A percentile compares a stretch with the other conserved stretches of the same genome.
Conservation (phyloP, 2,888 invertebrate species). For the Phaonia tiefii region DNA sequence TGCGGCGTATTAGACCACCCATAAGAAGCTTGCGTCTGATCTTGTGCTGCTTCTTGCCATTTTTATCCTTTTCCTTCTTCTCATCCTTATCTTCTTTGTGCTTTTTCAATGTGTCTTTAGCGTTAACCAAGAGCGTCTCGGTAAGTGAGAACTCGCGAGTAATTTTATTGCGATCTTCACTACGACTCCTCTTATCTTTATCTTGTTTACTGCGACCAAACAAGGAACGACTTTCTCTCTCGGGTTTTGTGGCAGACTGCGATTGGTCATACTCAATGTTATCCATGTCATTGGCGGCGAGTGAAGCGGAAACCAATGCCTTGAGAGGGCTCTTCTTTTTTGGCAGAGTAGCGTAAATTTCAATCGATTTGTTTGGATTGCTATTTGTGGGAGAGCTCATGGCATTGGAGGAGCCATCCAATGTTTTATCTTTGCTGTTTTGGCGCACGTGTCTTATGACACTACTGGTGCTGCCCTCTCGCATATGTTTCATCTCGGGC, state of each 20-base stretch:
- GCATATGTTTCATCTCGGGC: conserved; percentile 85
- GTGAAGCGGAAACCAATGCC: conserved; percentile 80
- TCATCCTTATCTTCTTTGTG: conserved; percentile 84
- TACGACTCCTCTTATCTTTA: conserved; percentile 89
- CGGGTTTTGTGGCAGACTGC: conserved; percentile 81
- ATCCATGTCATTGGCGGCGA: conserved; percentile 82
- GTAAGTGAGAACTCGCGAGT: conserved; percentile 87
- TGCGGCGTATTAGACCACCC: conserved; percentile 93
- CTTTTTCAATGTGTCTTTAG: conserved; percentile 82
- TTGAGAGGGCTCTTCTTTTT: conserved; percentile 90
- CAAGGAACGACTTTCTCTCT: conserved; percentile 86
- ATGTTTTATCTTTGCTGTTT: conserved; percentile 85
- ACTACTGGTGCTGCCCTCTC: conserved; percentile 88
- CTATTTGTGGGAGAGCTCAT: conserved; percentile 17
- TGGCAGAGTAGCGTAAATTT: conserved; percentile 94
- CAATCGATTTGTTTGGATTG: conserved; percentile 85
- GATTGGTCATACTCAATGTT: conserved; percentile 85
- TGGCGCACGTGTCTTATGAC: conserved; percentile 87
- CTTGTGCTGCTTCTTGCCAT: conserved; percentile 94
- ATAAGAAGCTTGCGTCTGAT: conserved; percentile 92
- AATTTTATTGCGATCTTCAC: conserved; percentile 91
- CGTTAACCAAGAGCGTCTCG: conserved; percentile 82
- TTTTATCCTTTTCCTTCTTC: conserved; percentile 86
- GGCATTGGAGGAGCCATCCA: conserved; percentile 75
- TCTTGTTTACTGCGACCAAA: conserved; percentile 86